Base-by-base conservation (phyloP, 2,113 vertebrate genomes). In the Paralichthys olivaceus region DNA sequence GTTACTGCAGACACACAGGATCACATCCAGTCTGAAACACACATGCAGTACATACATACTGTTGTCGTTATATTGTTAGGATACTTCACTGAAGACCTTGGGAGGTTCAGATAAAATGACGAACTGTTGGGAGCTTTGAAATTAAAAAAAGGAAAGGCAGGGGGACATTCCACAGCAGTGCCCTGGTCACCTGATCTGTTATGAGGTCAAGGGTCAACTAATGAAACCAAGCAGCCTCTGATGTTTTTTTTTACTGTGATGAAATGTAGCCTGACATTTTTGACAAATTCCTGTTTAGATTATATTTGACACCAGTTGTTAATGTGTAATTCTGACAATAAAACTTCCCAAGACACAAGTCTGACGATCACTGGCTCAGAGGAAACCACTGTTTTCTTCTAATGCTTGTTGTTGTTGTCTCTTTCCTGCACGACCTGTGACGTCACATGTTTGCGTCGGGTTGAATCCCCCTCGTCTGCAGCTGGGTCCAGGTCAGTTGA, bases 111-210 rank as follows among this genome's bases (percentile, higher is more conserved):
- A n/a, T 69, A 71, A 79, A 86, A 73, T 75, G 77, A 86, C 74
- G 68, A 78, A 74, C 73, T 65, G 51, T 63, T 66, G 61, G 72
- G 67, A 72, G 80, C 74, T 91, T 90, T 83, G 32, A 89, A 89
- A 86, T 89, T 81, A 87, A 63, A 91, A 92, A 91, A 85, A 75
- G 74, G 88, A 89, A 87, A 82, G 47, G 49, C 88, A 83, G 79
- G 78, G 84, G 74, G 88, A 83, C 91, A 91, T 93, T 93, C 89
- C 90, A 47, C 63, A 79, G 87, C 77, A 80, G 57, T 74, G 77
- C 83, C 90, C 80, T 72, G 85, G 91, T 89, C 89, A 91, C 85
- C 86, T 91, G 89, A 90, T 91, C 87, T 82, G 75, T 84, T 58
- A 72, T 68, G 85, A 87, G 87, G 87, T 90, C 86, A 86, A 62